Conservation (phyloP, 1,140 invertebrate species). For the Drosophila sp. region DNA sequence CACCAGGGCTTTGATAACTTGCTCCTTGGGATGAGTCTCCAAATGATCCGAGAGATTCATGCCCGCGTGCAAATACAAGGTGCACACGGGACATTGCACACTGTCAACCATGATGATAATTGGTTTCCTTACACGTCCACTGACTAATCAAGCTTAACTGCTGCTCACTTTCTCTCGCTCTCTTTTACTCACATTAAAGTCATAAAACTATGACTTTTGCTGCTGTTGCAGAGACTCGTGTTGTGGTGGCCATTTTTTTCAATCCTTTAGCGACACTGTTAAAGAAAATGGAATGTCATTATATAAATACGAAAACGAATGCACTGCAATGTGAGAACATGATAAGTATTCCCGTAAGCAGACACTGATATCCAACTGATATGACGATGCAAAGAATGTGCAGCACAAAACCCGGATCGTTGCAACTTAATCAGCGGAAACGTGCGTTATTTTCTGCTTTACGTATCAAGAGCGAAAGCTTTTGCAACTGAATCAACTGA, state of each 20-base stretch:
- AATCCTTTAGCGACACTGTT: slow-evolving; percentile 57
- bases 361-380: slow-evolving; percentile 40
- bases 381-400: slow-evolving; percentile 34
- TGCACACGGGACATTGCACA: slow-evolving; percentile 92
- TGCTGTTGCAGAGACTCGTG: slow-evolving; percentile 21
- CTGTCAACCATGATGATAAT: slow-evolving; percentile 85
- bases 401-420: slow-evolving; percentile 23
- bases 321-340: not conserved
- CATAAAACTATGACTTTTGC: slow-evolving; percentile 59
- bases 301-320: not conserved
- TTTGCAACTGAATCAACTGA: slow-evolving; percentile 18
- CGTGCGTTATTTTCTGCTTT: slow-evolving; percentile 34
- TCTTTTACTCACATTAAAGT: slow-evolving; percentile 54
- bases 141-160: slow-evolving; percentile 32
- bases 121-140: slow-evolving; percentile 20
- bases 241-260: slow-evolving; percentile 63
- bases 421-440: slow-evolving; percentile 42
- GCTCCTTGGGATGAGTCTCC: slow-evolving; percentile 93
- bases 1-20: slow-evolving; percentile 92
- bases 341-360: not conserved
- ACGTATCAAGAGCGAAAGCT: slow-evolving; percentile 34
- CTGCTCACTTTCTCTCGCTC: slow-evolving; percentile 15
- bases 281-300: slow-evolving; percentile 32
- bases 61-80: slow-evolving; percentile 91
- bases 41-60: slow-evolving; percentile 92